These are phyloP conservation scores for Ascaphus truei DNA, from an alignment of 2,113 vertebrate species.

Conservation along the genomic window DNA sequence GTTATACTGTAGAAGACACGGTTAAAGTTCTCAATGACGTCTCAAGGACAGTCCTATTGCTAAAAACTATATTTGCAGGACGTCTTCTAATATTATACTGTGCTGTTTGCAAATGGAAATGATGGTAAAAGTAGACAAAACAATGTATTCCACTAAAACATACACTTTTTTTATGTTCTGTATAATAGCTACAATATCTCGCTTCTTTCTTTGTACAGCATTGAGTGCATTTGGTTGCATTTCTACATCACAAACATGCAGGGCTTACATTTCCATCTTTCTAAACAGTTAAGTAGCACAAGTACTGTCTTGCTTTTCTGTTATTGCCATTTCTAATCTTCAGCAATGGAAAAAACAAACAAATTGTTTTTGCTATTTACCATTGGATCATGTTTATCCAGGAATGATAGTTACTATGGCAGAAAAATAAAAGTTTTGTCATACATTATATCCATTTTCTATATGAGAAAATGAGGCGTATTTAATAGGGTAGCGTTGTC, in stretches of 20 bases:
- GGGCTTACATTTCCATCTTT: not conserved
- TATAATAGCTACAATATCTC: not conserved
- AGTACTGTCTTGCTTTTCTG: not conserved
- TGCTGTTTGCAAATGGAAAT: constrained; percentile 11
- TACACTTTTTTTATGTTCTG: not conserved
- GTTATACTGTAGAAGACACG: not conserved
- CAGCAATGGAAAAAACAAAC: not conserved
- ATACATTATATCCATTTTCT: too few species aligned
- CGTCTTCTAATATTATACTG: not conserved
- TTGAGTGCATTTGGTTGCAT: not conserved
- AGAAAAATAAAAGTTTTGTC: too few species aligned
- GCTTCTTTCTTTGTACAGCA: not conserved
- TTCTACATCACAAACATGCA: not conserved
- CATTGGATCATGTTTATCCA: not conserved
- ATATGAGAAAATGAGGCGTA: too few species aligned
- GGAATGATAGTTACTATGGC: not conserved
- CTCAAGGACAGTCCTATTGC: not conserved
- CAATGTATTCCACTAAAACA: not conserved
- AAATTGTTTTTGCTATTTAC: not conserved
- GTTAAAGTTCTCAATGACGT: not conserved
- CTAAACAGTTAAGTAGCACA: not conserved
- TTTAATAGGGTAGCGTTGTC: too few species aligned
- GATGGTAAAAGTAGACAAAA: not conserved
- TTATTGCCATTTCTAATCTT: not conserved
- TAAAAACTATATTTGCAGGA: not conserved